These are phyloP conservation scores for Botrylloides violaceus DNA, from an alignment of 23 tunicate species.

Conservation along the genomic window DNA sequence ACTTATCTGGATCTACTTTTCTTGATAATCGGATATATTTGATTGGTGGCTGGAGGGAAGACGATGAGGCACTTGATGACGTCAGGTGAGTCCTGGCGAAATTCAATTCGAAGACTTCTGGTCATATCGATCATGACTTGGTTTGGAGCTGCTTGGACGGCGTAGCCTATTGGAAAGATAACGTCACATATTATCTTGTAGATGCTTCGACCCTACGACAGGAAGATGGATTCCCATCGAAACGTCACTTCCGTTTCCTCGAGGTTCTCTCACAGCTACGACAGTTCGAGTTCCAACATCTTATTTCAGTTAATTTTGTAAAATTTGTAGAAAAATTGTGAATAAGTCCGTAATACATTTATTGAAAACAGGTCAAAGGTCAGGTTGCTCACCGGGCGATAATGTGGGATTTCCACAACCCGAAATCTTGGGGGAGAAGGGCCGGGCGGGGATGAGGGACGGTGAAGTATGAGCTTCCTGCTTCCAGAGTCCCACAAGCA, in stretches of 20 bases:
- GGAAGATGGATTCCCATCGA: conserved; percentile 13
- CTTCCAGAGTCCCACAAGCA: too few species aligned
- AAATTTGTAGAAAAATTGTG: too few species aligned
- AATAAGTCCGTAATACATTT: too few species aligned
- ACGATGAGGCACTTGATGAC: conserved; percentile 27
- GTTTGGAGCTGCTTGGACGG: too few species aligned
- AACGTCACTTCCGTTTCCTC: conserved; percentile 32
- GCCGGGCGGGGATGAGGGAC: too few species aligned
- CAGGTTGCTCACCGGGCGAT: too few species aligned
- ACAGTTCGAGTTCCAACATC: conserved; percentile 41
- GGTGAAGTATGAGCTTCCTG: too few species aligned
- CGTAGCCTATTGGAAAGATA: not conserved
- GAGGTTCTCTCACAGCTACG: conserved; percentile 73
- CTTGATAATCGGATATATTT: conserved; percentile 39
- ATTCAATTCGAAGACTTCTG: not conserved
- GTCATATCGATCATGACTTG: not conserved
- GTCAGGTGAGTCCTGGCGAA: conserved; percentile 35
- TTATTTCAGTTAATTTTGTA: too few species aligned
- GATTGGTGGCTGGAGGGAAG: conserved; percentile 80
- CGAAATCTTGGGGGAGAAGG: too few species aligned
- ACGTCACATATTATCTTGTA: too few species aligned
- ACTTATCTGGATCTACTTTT: conserved; percentile 39
- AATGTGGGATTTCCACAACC: too few species aligned
- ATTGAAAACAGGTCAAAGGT: too few species aligned
- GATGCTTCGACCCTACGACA: conserved; percentile 37